Percentiles rank a stretch among this genome's conserved stretches.
These are phyloP conservation scores for Bombus pascuorum DNA, from an alignment of 1,140 invertebrate genomes.

Conservation along the genomic window DNA sequence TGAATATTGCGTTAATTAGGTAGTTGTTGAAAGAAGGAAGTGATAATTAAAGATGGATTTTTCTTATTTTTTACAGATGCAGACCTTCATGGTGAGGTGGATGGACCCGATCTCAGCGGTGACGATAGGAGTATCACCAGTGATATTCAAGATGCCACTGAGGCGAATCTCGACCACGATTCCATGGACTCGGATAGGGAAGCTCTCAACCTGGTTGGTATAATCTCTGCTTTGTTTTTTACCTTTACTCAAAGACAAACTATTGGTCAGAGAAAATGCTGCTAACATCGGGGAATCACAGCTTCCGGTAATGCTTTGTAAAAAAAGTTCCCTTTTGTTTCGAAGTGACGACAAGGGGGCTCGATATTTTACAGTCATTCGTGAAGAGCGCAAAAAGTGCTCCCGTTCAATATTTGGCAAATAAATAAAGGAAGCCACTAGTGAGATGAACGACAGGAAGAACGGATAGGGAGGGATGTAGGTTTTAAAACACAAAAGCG, in stretches of 20 bases:
- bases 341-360: background rate
- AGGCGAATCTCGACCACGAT: constrained; percentile 81
- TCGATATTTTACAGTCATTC: constrained; percentile 27
- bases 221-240: background rate
- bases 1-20: too few relatives aligned
- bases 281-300: background rate
- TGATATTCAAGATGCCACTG: constrained; percentile 80
- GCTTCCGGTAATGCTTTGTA: constrained; percentile 22
- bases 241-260: background rate
- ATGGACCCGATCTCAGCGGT: constrained; percentile 80
- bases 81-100: constrained; percentile 82
- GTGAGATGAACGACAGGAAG: constrained; percentile 39
- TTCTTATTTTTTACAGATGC: constrained; percentile 78
- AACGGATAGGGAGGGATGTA: constrained; percentile 28
- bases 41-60: background rate
- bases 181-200: constrained; percentile 84
- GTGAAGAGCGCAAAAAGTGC: constrained; percentile 42
- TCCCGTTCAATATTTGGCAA: constrained; percentile 71
- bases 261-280: too few relatives aligned
- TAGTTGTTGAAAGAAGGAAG: too few relatives aligned
- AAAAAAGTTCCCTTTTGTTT: background rate
- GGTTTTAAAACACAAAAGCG: constrained; percentile 72
- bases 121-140: constrained; percentile 83
- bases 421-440: constrained; percentile 69
- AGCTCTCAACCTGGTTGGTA: constrained; percentile 83